Base-by-base conservation (phyloP, 2,797 vertebrate species). In the Amblyraja radiata region DNA sequence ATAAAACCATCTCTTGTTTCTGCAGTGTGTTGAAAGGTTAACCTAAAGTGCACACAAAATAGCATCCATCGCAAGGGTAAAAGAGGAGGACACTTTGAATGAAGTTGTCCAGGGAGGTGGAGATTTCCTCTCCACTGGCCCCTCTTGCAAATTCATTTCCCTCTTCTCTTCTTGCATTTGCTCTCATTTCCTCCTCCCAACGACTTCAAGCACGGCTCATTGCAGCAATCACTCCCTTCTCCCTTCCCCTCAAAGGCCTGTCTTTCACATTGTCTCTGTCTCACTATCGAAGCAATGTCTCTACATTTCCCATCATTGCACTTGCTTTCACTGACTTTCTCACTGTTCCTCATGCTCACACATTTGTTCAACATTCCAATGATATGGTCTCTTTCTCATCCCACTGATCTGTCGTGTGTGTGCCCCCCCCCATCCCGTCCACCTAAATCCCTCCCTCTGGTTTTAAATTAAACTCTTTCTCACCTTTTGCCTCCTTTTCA, bases 1-100 rank as follows among this genome's bases (percentile, higher is more conserved):
- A 88, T 88, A 36, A 88, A 88, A 32, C 63, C 71, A 54, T 74
- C 46, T 11, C 90, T 92, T 74, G 68, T 71, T 92, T 76, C 32
- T 71, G 32, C 23, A 2, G 32, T 36, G 61, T 58, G 46, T n/a
- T 74, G 68, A 91, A 74, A 91, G 21, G 9, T 73, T 46, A 92
- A 74, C 71, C 58, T 76, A 68, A 88, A 32, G 36, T 7, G 73
- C 39, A 74, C 71, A n/a, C 13, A 73, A 92, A 92, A 46, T 92
- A 92, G 54, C 5, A 76, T 68, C 84, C n/a, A 36, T 36, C 7
- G 39, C 71, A 54, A 54, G 23, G 13, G 39, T 76, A n/a, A n/a
- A 54, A 76, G 23, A 74, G 10, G 25, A 65, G 36, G 39, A 73
- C 65, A 46, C 36, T 91, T 23, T 73, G 23, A 54, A 76, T 76